Evolutionary conservation across 1,140 invertebrate genomes (phyloP).

Genomic region (Drosophila virilis): DNA sequence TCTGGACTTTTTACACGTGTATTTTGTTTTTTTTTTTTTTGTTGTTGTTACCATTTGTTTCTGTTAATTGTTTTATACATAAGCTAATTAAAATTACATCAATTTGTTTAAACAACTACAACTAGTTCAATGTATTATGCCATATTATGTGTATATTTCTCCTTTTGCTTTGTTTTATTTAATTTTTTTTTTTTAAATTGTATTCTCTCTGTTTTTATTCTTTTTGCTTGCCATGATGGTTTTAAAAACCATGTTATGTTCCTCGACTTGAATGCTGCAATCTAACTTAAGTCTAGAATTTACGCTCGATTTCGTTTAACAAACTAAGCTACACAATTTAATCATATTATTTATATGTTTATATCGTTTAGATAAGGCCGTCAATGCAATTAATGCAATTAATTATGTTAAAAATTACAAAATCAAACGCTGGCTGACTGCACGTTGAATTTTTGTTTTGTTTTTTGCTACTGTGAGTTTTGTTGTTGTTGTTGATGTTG

Average conservation of each 20-base stretch:
- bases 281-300: constrained; percentile 61
- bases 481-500: constrained; percentile 29
- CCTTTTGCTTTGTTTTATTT: neutral
- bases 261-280: constrained; percentile 35
- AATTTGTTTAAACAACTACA: constrained; percentile 68
- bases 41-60: constrained; percentile 24
- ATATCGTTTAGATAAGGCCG: constrained; percentile 81
- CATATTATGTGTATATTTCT: constrained; percentile 49
- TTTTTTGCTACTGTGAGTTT: constrained; percentile 46
- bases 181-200: constrained; percentile 6
- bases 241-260: constrained; percentile 67
- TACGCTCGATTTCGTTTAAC: constrained; percentile 75
- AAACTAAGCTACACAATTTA: constrained; percentile 78
- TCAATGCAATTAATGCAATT: constrained; percentile 78
- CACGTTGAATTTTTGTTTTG: constrained; percentile 29
- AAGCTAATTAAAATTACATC: constrained; percentile 64
- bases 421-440: constrained; percentile 56
- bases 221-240: constrained; percentile 49
- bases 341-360: constrained; percentile 58
- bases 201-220: constrained; percentile 16
- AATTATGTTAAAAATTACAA: constrained; percentile 71
- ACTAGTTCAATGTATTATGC: constrained; percentile 67
- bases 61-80: constrained; percentile 40
- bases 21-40: constrained; percentile 14
- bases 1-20: constrained; percentile 45